phyloP scores from a whole-genome alignment of 1,140 invertebrate species.

The Phortica variegata region DNA sequence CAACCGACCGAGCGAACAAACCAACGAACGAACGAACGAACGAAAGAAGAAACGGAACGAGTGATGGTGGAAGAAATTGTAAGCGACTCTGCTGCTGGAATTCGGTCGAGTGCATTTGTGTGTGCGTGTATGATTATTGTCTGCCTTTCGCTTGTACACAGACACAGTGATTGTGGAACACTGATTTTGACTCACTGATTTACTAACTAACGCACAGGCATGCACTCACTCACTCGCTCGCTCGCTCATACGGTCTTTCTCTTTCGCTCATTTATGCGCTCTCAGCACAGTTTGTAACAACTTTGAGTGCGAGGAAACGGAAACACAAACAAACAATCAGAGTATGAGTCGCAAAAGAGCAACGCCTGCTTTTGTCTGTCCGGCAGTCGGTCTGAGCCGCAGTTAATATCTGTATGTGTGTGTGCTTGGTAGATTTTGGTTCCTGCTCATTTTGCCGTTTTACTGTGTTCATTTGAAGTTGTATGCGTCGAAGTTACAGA shows the following conservation, averaged over 20 bases:
- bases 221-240: not conserved
- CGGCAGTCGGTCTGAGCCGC: no score
- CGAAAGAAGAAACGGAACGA: no score
- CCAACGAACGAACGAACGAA: no score
- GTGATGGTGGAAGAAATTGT: no score
- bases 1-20: no score
- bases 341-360: constrained; percentile 32
- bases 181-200: constrained; percentile 31
- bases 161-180: constrained; percentile 42
- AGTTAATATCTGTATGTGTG: not conserved
- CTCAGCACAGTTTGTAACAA: no score
- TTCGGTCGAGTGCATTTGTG: no score
- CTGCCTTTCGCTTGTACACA: constrained; percentile 39
- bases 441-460: not conserved
- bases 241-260: constrained; percentile 2
- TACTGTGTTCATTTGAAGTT: constrained; percentile 7
- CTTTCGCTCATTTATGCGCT: constrained; percentile 14
- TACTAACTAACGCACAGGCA: constrained; percentile 14
- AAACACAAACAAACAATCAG: no score
- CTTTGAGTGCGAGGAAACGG: constrained; percentile 1
- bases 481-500: no score
- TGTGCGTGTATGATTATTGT: no score
- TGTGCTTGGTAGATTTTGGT: no score
- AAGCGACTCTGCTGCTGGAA: no score
- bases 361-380: constrained; percentile 13